Conservation (phyloP, 2,888 invertebrate species). For the Drosophila prolongata region DNA sequence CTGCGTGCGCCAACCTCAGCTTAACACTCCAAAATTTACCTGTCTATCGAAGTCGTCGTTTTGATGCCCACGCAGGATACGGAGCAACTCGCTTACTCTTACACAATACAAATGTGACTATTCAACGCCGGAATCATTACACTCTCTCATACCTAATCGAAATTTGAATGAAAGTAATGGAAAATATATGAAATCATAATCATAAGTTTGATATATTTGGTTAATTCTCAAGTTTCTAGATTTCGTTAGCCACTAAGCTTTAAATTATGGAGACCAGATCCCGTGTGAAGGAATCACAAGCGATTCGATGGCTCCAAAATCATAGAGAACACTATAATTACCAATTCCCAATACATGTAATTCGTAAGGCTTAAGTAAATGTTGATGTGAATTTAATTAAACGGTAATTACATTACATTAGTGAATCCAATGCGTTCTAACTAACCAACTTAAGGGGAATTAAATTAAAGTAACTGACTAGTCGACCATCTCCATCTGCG, state of each 20-base stretch:
- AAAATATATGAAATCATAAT: slow-evolving; percentile 15
- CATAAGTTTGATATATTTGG: slow-evolving; percentile 23
- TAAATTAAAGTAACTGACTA: slow-evolving; percentile 27
- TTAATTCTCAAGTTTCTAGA: slow-evolving; percentile 29
- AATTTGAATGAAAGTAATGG: slow-evolving; percentile 19
- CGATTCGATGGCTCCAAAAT: slow-evolving; percentile 7
- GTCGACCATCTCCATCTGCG: slow-evolving; percentile 79
- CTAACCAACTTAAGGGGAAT: not conserved
- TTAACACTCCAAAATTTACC: not conserved
- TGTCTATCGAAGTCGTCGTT: too few species aligned
- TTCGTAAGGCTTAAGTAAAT: slow-evolving; percentile 67
- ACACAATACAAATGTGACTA: slow-evolving; percentile 12
- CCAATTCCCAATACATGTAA: slow-evolving; percentile 40
- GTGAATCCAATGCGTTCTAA: slow-evolving; percentile 37
- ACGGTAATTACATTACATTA: slow-evolving; percentile 61
- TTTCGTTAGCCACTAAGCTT: slow-evolving; percentile 34
- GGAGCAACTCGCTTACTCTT: not conserved
- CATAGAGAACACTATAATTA: slow-evolving; percentile 16
- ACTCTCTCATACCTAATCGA: slow-evolving; percentile 14
- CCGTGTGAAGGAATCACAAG: not conserved
- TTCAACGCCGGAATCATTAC: slow-evolving; percentile 23
- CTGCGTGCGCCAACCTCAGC: slow-evolving; percentile 1
- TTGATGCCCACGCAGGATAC: slow-evolving; percentile 3
- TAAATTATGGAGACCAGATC: slow-evolving; percentile 12
- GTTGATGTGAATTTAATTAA: slow-evolving; percentile 79